These are phyloP conservation scores for Amblyteles armatorius DNA, from an alignment of 2,888 invertebrate genomes.

Conservation along the genomic window DNA sequence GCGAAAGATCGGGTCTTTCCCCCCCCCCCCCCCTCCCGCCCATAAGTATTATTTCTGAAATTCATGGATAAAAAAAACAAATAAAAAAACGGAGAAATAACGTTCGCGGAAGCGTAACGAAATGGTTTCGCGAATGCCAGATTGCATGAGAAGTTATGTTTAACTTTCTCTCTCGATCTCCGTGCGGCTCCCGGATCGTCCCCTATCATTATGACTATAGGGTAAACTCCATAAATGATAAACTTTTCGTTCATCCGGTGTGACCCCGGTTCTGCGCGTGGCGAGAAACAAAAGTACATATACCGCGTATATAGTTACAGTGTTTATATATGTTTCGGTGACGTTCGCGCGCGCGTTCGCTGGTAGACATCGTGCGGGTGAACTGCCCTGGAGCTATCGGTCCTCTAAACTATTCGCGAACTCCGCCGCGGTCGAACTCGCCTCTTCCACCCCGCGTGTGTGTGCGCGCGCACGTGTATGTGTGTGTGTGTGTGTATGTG, in stretches of 20 bases:
- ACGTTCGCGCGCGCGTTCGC: constrained; percentile 8
- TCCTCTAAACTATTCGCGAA: constrained; percentile 39
- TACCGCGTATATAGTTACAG: constrained; percentile 2
- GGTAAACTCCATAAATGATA: constrained; percentile 48
- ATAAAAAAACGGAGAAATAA: constrained; percentile 53
- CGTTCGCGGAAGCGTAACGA: constrained; percentile 46
- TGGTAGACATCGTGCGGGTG: constrained; percentile 14
- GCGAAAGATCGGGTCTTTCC: background rate
- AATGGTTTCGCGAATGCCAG: constrained; percentile 42
- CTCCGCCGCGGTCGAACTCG: constrained; percentile 35
- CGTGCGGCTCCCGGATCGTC: background rate
- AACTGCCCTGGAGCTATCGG: constrained; percentile 40
- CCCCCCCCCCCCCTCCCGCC: no score
- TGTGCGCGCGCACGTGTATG: no score
- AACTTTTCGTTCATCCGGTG: constrained; percentile 41
- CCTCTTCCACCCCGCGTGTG: background rate
- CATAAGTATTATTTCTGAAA: constrained; percentile 22
- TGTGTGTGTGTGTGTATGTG: no score
- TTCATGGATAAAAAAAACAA: constrained; percentile 28
- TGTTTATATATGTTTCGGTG: constrained; percentile 25
- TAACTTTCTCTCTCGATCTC: constrained; percentile 27
- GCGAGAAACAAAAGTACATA: constrained; percentile 29
- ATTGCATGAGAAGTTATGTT: constrained; percentile 51
- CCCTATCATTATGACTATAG: constrained; percentile 25
- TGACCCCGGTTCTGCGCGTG: background rate